phyloP scores from a whole-genome alignment of 2,888 invertebrate species.

The Zhengitettix transpicula region DNA sequence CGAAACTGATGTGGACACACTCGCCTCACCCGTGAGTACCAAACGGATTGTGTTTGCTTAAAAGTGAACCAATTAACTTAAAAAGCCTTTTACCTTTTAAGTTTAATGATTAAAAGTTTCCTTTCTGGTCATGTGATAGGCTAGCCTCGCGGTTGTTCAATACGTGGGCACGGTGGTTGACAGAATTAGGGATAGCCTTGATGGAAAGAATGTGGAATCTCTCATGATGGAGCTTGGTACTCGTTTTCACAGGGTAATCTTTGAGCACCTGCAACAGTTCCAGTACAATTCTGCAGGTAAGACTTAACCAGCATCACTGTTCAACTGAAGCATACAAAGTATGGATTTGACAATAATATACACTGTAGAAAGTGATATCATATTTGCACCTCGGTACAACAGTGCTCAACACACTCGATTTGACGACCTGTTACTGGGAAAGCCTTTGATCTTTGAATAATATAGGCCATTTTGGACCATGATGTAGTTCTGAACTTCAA shows the following conservation, averaged over 20 bases:
- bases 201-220: constrained; percentile 80
- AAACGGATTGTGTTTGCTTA: not conserved
- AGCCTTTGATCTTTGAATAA: too few species aligned
- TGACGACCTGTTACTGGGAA: too few species aligned
- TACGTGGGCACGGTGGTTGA: constrained; percentile 61
- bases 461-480: too few species aligned
- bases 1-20: constrained; percentile 65
- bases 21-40: constrained; percentile 57
- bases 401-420: too few species aligned
- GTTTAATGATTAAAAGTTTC: not conserved
- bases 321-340: too few species aligned
- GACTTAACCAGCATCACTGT: too few species aligned
- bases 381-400: too few species aligned
- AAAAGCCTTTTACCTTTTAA: not conserved
- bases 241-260: constrained; percentile 82
- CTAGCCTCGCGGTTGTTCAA: constrained; percentile 68
- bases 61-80: too few species aligned
- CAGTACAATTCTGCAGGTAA: constrained; percentile 84
- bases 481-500: too few species aligned
- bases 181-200: constrained; percentile 64
- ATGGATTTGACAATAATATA: too few species aligned
- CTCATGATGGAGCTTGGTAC: constrained; percentile 79
- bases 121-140: constrained; percentile 31
- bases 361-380: too few species aligned
- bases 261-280: constrained; percentile 86